phyloP scores from a whole-genome alignment of 2,888 invertebrate species.

The Cantharis nigra region DNA sequence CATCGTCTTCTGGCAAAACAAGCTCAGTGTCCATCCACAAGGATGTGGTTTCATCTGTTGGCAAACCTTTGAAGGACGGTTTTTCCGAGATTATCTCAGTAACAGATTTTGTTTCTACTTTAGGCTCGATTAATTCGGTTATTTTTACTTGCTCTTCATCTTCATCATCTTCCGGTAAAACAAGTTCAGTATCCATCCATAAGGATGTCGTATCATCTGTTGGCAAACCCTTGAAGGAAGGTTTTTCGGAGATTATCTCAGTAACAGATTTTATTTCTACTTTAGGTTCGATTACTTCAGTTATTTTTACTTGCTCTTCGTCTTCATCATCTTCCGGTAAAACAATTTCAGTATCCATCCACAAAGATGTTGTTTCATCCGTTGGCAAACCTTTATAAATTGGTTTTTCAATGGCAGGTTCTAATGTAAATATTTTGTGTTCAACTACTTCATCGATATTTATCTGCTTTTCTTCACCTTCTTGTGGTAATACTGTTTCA shows the following conservation, averaged over 20 bases:
- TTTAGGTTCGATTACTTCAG: neutral
- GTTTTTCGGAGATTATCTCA: neutral
- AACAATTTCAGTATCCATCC: constrained; percentile 21
- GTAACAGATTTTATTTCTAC: neutral
- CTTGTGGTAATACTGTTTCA: neutral
- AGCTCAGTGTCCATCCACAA: constrained; percentile 22
- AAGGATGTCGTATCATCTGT: constrained; percentile 37
- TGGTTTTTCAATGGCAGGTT: neutral
- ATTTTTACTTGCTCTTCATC: neutral
- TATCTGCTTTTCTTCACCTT: neutral
- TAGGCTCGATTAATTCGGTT: neutral
- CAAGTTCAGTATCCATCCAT: constrained; percentile 47
- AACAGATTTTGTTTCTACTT: neutral
- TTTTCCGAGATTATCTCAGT: neutral
- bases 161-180: constrained; percentile 40
- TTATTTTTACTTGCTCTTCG: neutral
- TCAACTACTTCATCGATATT: neutral
- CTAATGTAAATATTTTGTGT: neutral
- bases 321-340: neutral
- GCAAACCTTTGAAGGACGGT: constrained; percentile 15
- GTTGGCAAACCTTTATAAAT: constrained; percentile 36
- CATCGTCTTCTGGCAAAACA: constrained; percentile 17
- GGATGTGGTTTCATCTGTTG: constrained; percentile 12
- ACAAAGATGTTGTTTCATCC: constrained; percentile 22
- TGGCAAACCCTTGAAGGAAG: constrained; percentile 14